Percentiles rank a stretch among this genome's conserved stretches.
Conservation (phyloP, 2,888 invertebrate species). For the Chalcis sispes region DNA sequence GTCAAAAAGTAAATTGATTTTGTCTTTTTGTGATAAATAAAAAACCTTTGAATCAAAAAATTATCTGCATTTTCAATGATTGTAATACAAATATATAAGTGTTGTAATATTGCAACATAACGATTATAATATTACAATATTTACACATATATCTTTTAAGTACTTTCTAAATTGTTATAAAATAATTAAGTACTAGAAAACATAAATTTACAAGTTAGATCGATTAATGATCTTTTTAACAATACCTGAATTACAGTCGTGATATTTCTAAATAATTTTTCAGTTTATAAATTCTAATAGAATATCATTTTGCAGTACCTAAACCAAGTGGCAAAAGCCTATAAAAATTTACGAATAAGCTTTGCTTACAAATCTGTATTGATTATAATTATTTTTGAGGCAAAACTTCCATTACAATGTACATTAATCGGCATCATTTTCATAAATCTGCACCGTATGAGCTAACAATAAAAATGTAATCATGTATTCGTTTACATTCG, state of each 20-base stretch:
- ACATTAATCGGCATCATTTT: conserved; percentile 33
- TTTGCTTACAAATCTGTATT: conserved; percentile 28
- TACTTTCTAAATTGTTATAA: conserved; percentile 63
- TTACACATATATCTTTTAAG: conserved; percentile 61
- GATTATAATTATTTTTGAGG: conserved; percentile 18
- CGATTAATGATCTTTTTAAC: conserved; percentile 63
- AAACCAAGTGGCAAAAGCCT: conserved; percentile 38
- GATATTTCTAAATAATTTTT: conserved; percentile 56
- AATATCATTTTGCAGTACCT: conserved; percentile 44
- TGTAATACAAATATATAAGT: too few relatives aligned
- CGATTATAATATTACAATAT: too few relatives aligned
- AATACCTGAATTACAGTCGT: conserved; percentile 65
- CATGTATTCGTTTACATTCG: conserved; percentile 39
- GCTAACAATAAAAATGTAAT: conserved; percentile 30
- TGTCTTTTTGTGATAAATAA: too few relatives aligned
- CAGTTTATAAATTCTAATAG: conserved; percentile 27
- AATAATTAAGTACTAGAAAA: conserved; percentile 66
- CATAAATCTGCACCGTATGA: conserved; percentile 42
- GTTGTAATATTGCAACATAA: too few relatives aligned
- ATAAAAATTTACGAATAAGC: conserved; percentile 34
- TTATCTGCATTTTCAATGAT: conserved; percentile 30
- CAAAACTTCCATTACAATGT: conserved; percentile 39
- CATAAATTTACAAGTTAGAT: conserved; percentile 64
- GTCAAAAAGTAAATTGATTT: too few relatives aligned
- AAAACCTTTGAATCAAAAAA: conserved; percentile 44